Evolutionary conservation across 1,140 invertebrate genomes (phyloP).

Genomic region (Drosophila ananassae): DNA sequence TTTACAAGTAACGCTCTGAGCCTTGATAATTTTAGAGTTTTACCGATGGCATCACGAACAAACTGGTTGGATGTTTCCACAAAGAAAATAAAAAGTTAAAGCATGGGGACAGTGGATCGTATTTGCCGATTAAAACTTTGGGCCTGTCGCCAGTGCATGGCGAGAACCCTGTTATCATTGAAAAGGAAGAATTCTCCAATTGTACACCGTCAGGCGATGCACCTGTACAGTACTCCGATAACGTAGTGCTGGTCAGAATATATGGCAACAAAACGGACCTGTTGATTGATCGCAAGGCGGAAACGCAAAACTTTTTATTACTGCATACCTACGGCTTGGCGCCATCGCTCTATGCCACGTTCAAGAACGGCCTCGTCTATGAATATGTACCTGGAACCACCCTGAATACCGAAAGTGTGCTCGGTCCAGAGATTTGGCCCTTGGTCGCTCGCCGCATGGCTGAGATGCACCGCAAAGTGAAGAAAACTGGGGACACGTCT

Average conservation of each 20-base stretch:
- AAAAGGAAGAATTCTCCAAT: slow-evolving; percentile 37
- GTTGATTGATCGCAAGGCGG: slow-evolving; percentile 94
- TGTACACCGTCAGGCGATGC: slow-evolving; percentile 16
- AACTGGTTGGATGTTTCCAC: slow-evolving; percentile 91
- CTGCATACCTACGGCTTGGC: slow-evolving; percentile 91
- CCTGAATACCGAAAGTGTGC: slow-evolving; percentile 89
- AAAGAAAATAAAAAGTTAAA: slow-evolving; percentile 55
- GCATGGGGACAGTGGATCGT: slow-evolving; percentile 53
- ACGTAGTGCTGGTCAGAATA: slow-evolving; percentile 94
- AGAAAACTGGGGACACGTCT: slow-evolving; percentile 18
- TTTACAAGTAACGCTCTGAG: slow-evolving; percentile 6
- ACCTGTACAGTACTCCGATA: slow-evolving; percentile 85
- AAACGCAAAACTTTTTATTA: slow-evolving; percentile 89
- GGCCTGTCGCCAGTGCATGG: slow-evolving; percentile 38
- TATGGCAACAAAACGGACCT: slow-evolving; percentile 97
- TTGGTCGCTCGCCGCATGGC: slow-evolving; percentile 92
- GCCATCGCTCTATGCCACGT: slow-evolving; percentile 94
- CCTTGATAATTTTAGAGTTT: slow-evolving; percentile 88
- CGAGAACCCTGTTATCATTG: slow-evolving; percentile 22
- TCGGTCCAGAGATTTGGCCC: slow-evolving; percentile 88
- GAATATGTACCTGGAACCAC: slow-evolving; percentile 94
- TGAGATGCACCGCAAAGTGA: slow-evolving; percentile 89
- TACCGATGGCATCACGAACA: slow-evolving; percentile 98
- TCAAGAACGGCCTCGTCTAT: slow-evolving; percentile 97
- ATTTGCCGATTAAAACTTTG: slow-evolving; percentile 53